Base-by-base conservation (phyloP, 2,113 vertebrate species). In the Neoarius graeffei region DNA sequence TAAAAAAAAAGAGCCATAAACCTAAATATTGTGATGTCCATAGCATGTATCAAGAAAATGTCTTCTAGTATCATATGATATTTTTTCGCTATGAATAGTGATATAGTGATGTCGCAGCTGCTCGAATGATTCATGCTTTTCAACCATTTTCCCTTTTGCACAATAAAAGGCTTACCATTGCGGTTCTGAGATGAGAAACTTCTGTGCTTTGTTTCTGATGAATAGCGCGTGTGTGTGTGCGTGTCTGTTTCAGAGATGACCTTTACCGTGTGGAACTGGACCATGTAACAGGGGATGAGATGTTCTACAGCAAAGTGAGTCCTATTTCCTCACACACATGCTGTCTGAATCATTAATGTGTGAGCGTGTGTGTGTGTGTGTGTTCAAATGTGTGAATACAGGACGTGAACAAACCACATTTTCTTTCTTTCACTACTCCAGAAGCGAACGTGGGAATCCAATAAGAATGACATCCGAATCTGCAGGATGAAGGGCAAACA, bases 401-500 rank as follows among this genome's bases (percentile, higher is more conserved):
- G 11, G 11, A 30, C 62, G n/a, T 57, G 48, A 80, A 81, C 66
- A 11, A 20, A 83, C 74, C 81, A 82, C 5, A n/a, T 66, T 64
- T 10, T 50, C 52, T 84, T 86, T 52, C 56, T 81, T 56, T 77
- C 69, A n/a, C 54, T 30, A 10, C 19, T 62, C 1, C 93, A 99
- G 98, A 99, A 98, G 90, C 94, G 97, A 90, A 98, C 97, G 0
- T 99, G 98, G 98, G 96, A 93, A 90, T 98, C 98, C n/a, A 99
- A 97, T 91, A 97, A 97, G 90, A 97, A 97, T 0, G 98, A 99
- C 93, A 99, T 99, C 86, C 95, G 96, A 87, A 97, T 99, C 94
- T 99, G 98, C 91, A 91, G 97, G 71, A 99, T 99, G 98, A 99
- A 98, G 94, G 98, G 98, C 90, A 99, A 99, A 87, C 97, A 98